These are phyloP conservation scores for Spea bombifrons DNA, from an alignment of 2,113 vertebrate species.

Conservation along the genomic window DNA sequence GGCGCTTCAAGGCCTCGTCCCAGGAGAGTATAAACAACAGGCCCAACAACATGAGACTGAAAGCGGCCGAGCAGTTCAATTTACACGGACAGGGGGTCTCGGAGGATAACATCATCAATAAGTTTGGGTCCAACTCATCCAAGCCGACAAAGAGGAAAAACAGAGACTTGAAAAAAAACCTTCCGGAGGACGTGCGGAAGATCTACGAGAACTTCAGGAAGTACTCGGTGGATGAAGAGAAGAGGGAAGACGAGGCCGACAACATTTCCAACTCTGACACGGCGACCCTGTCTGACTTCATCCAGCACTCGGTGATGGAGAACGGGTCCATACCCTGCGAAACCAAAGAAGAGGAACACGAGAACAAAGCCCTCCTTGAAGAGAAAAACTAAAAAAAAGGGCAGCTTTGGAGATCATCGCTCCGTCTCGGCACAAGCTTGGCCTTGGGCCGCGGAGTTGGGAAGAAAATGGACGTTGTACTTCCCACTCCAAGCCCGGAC, in stretches of 20 bases:
- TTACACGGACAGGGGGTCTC: conserved; percentile 80
- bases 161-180: conserved; percentile 82
- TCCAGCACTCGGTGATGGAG: conserved; percentile 68
- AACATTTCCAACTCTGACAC: conserved; percentile 78
- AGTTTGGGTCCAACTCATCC: conserved; percentile 80
- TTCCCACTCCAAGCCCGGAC: conserved; percentile 24
- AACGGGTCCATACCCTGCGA: conserved; percentile 72
- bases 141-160: conserved; percentile 85
- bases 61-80: conserved; percentile 74
- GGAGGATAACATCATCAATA: conserved; percentile 93
- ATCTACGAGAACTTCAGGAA: conserved; percentile 79
- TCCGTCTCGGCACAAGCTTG: conserved; percentile 18
- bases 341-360: conserved; percentile 76
- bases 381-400: conserved; percentile 66
- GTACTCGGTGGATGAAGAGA: conserved; percentile 72
- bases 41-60: conserved; percentile 89
- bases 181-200: conserved; percentile 79
- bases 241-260: conserved; percentile 69
- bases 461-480: conserved; percentile 9
- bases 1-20: conserved; percentile 88
- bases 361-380: conserved; percentile 69
- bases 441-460: conserved; percentile 26
- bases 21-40: conserved; percentile 95
- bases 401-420: conserved; percentile 36
- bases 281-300: conserved; percentile 72